These are phyloP conservation scores for Machaerirhynchus nigripectus DNA, from an alignment of 2,113 vertebrate species.

Conservation along the genomic window DNA sequence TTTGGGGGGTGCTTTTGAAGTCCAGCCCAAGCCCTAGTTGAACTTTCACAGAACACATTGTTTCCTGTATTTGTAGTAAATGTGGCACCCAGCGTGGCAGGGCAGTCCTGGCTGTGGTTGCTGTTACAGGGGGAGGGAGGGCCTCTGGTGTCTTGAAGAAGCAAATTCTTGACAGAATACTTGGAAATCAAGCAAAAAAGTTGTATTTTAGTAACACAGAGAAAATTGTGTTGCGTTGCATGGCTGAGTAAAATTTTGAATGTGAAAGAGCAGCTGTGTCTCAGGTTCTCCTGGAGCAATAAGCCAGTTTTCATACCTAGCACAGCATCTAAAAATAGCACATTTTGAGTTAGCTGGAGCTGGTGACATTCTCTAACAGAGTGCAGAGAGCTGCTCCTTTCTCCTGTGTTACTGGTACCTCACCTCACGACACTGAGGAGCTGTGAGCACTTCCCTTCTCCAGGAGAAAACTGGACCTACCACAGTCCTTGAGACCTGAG, in stretches of 20 bases:
- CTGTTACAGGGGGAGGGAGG: neutral
- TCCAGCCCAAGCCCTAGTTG: accelerated
- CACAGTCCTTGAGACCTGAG: neutral
- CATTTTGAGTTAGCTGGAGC: neutral
- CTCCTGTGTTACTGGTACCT: neutral
- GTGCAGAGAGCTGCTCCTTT: neutral
- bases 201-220: neutral
- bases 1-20: neutral
- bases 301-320: neutral
- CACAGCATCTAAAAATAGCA: neutral
- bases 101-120: neutral
- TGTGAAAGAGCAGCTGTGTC: neutral
- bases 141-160: neutral
- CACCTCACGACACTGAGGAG: accelerated
- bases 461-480: neutral
- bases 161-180: neutral
- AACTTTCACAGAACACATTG: accelerated
- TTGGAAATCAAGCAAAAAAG: neutral
- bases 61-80: neutral
- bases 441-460: neutral
- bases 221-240: neutral
- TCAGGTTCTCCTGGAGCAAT: neutral
- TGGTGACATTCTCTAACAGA: neutral
- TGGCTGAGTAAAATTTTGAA: neutral
- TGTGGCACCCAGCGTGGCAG: neutral